A percentile compares a stretch with the other conserved stretches of the same genome.
These are phyloP conservation scores for Drosophila murphyi DNA, from an alignment of 1,140 invertebrate genomes.

Conservation along the genomic window DNA sequence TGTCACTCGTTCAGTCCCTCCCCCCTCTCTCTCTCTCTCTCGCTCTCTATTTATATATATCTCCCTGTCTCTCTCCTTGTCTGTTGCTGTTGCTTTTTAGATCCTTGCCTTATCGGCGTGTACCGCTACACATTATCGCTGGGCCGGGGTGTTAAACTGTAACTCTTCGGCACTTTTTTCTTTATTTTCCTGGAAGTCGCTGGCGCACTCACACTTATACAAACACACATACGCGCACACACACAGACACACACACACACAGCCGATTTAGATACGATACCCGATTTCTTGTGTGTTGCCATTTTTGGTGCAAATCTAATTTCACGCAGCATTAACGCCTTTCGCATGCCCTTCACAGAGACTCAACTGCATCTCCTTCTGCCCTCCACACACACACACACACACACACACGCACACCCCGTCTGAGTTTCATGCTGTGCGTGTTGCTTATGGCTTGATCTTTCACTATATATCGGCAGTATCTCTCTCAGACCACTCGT, in stretches of 20 bases:
- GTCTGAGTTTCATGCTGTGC: conserved; percentile 57
- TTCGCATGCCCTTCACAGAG: conserved; percentile 68
- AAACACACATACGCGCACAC: conserved; percentile 9
- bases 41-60: not conserved
- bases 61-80: not conserved
- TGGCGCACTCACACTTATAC: conserved; percentile 48
- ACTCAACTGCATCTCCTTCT: conserved; percentile 16
- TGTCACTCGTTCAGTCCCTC: conserved; percentile 53
- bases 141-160: conserved; percentile 80
- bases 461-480: conserved; percentile 18
- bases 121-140: conserved; percentile 63
- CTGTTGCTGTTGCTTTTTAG: conserved; percentile 4
- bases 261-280: conserved; percentile 41
- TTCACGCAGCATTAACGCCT: conserved; percentile 84
- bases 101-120: conserved; percentile 58
- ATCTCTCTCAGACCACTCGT: conserved; percentile 30
- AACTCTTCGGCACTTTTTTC: conserved; percentile 50
- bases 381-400: not conserved
- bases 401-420: not conserved
- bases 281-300: conserved; percentile 30
- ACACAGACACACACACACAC: conserved; percentile 1
- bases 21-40: not conserved
- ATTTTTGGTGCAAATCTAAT: conserved; percentile 83
- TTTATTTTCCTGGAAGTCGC: conserved; percentile 57
- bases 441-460: conserved; percentile 22